phyloP scores from a whole-genome alignment of 1,140 invertebrate species.

The Popillia japonica region DNA sequence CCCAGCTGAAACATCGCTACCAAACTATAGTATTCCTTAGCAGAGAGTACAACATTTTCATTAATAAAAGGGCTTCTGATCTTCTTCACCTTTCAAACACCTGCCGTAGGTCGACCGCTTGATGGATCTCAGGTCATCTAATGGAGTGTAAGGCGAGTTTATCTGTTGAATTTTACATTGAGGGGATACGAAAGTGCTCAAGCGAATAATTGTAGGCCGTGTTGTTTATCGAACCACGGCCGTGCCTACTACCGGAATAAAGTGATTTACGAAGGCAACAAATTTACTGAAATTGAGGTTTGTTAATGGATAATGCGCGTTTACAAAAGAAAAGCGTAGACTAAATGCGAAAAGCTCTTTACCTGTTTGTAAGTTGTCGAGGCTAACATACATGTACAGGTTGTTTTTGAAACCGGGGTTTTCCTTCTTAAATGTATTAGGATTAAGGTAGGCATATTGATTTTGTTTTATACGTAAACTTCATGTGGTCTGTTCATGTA shows the following conservation, averaged over 20 bases:
- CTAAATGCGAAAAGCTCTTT: neutral
- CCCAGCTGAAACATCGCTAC: neutral
- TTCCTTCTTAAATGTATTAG: no score
- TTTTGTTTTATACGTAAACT: no score
- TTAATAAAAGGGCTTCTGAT: conserved; percentile 20
- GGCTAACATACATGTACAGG: no score
- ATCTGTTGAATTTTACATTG: conserved; percentile 26
- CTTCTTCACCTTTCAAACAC: neutral
- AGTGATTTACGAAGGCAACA: conserved; percentile 8
- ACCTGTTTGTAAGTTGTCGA: neutral
- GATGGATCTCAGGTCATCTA: conserved; percentile 25
- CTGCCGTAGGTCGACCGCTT: neutral
- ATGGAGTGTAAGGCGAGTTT: conserved; percentile 18
- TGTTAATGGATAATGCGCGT: neutral
- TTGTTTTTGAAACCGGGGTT: no score
- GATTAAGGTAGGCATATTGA: no score
- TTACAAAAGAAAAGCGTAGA: neutral
- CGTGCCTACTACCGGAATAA: neutral
- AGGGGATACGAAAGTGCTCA: conserved; percentile 4
- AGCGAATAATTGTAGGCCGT: conserved; percentile 16
- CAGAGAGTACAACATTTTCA: neutral
- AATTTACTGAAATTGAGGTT: neutral
- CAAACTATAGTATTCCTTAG: neutral
- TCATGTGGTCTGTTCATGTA: no score
- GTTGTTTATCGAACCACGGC: conserved; percentile 20